These are phyloP conservation scores for Trichomycterus rosablanca DNA, from an alignment of 2,113 vertebrate genomes.

Conservation along the genomic window DNA sequence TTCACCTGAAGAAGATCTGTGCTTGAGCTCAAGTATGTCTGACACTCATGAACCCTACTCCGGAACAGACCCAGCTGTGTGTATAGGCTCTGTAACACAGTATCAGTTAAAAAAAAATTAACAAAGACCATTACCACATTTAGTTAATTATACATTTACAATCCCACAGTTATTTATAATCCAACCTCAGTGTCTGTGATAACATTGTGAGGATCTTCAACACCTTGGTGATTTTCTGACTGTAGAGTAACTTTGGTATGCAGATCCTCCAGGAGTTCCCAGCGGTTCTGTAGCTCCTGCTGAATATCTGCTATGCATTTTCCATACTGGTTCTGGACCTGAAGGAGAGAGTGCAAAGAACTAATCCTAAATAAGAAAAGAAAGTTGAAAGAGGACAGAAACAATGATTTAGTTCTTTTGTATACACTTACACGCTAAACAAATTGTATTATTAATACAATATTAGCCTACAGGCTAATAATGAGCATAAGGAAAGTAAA, in stretches of 20 bases:
- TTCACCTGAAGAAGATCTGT: slow-evolving; percentile 62
- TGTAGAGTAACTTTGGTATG: slow-evolving; percentile 62
- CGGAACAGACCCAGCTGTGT: slow-evolving; percentile 49
- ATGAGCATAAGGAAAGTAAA: not conserved
- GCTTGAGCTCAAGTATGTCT: slow-evolving; percentile 51
- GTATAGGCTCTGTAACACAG: slow-evolving; percentile 48
- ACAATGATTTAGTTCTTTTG: too few species aligned
- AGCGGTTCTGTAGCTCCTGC: slow-evolving; percentile 51
- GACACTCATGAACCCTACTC: slow-evolving; percentile 52
- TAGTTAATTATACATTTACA: not conserved
- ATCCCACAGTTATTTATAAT: not conserved
- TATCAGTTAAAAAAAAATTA: too few species aligned
- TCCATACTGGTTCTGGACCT: slow-evolving; percentile 56
- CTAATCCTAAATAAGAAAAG: slow-evolving; percentile 45
- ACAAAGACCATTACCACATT: not conserved
- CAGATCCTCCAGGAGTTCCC: slow-evolving; percentile 64
- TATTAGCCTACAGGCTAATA: too few species aligned
- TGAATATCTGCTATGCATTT: slow-evolving; percentile 48
- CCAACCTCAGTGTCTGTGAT: slow-evolving; percentile 53
- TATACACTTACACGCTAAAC: too few species aligned
- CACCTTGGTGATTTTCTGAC: slow-evolving; percentile 37
- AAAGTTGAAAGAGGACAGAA: not conserved
- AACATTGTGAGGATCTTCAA: slow-evolving; percentile 42
- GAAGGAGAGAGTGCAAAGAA: slow-evolving; percentile 51
- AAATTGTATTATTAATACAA: too few species aligned